Evolutionary conservation across 2,888 invertebrate species (phyloP).

Genomic region (Azorinus chamasolen): DNA sequence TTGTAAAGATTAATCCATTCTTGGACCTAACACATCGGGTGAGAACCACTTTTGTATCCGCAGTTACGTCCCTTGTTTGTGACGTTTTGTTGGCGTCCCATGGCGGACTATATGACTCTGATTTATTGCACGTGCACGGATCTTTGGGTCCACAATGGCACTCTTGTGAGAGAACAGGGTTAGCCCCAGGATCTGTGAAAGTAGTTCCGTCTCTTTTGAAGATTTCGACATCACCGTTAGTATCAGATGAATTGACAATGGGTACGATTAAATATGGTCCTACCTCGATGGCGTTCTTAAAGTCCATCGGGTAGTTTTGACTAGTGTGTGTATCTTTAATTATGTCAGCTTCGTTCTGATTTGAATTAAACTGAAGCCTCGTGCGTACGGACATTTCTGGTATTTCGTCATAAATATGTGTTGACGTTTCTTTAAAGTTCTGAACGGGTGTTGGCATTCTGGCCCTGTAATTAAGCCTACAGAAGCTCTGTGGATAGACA

Average conservation of each 20-base stretch:
- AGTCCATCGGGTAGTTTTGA: constrained; percentile 39
- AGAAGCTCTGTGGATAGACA: constrained; percentile 51
- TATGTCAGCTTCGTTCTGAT: constrained; percentile 52
- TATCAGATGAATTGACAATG: constrained; percentile 47
- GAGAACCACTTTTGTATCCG: constrained; percentile 56
- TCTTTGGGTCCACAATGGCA: constrained; percentile 4
- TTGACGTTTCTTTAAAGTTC: constrained; percentile 50
- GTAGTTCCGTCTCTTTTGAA: constrained; percentile 40
- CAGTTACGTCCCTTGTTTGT: constrained; percentile 3
- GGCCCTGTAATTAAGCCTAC: constrained; percentile 46
- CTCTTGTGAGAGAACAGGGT: neutral
- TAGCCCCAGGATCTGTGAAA: neutral
- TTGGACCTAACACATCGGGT: constrained; percentile 62
- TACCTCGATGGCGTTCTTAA: constrained; percentile 63
- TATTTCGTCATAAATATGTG: constrained; percentile 64
- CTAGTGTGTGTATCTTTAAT: constrained; percentile 43
- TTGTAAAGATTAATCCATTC: constrained; percentile 28
- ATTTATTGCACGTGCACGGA: constrained; percentile 4
- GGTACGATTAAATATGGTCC: constrained; percentile 66
- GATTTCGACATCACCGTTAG: constrained; percentile 55
- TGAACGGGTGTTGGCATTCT: constrained; percentile 60
- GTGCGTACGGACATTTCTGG: constrained; percentile 43
- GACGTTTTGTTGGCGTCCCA: neutral
- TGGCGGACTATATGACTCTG: constrained; percentile 7
- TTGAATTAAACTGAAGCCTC: constrained; percentile 29